Evolutionary conservation across 2,888 invertebrate genomes (phyloP).

Genomic region (Tetranychus truncatus): DNA sequence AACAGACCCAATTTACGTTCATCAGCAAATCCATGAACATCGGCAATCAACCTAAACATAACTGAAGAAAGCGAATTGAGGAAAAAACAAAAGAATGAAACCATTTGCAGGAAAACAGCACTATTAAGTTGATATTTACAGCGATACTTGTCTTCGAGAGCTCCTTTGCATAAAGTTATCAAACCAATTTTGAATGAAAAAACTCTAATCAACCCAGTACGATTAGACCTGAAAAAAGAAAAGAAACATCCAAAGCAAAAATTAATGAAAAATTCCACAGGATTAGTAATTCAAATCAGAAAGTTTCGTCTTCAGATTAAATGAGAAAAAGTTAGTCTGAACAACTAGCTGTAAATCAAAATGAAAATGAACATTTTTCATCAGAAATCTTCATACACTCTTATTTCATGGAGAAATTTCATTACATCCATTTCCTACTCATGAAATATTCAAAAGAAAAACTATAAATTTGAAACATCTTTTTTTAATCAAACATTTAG

Average conservation of each 20-base stretch:
- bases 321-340: not conserved
- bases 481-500: too few species aligned
- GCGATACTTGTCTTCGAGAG: constrained; percentile 92
- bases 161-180: constrained; percentile 77
- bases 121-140: constrained; percentile 31
- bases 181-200: constrained; percentile 94
- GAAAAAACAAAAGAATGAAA: not conserved
- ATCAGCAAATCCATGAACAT: constrained; percentile 68
- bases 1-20: constrained; percentile 80
- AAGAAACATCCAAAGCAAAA: too few species aligned
- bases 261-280: too few species aligned
- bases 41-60: constrained; percentile 83
- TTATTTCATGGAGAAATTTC: too few species aligned
- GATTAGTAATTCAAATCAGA: too few species aligned
- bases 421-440: too few species aligned
- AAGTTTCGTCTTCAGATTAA: not conserved
- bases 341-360: too few species aligned
- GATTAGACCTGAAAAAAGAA: constrained; percentile 19
- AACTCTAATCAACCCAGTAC: constrained; percentile 68
- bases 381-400: too few species aligned
- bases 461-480: too few species aligned
- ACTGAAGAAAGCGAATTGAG: constrained; percentile 39
- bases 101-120: constrained; percentile 18
- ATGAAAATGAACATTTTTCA: too few species aligned
- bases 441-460: too few species aligned